Base-by-base conservation (phyloP, 2,888 invertebrate genomes). In the Hylaea fasciaria region DNA sequence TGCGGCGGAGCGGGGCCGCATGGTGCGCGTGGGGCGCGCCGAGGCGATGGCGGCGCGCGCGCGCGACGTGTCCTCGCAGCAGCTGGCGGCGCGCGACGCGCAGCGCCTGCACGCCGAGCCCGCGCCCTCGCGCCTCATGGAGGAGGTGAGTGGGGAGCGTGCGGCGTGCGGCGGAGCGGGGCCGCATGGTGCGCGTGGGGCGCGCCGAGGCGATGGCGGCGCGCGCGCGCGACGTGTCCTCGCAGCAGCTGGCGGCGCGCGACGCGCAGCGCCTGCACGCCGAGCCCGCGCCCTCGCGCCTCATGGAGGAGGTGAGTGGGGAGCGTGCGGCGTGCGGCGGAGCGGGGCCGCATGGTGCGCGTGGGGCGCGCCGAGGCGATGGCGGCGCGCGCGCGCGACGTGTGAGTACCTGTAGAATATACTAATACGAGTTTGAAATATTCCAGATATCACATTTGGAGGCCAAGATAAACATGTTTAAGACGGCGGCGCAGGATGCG, bases 171-270 rank as follows among this genome's bases (percentile, higher is more conserved):
- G 86, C 82, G 57, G 86, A 92, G 62, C 85, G 93, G 50, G 93
- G 95, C 81, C 92, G 91, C 64, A 90, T 95, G 90, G 93, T 96
- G 35, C 94, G 96, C 49, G 94, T 94, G 76, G 96, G 96, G 0
- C 92, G 94, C 46, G 75, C 76, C 7, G 94, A 95, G 61, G 91
- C 93, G 51, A 95, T 96, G 85, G 93, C 94, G 74, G 74, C 87
- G 4, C 85, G 84, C 8, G 94, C 95, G 0, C 89, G 84, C 39
- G 83, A 90, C 41, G 89, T 95, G 50, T 93, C 94, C 54, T 82
- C 95, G 47, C 92, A 93, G 64, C 85, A 87, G 58, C 89, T 94
- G 22, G 93, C 94, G 17, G 87, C 82, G 65, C 87, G 91, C 12
- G 90, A 93, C 70, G 81, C 77, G 55, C 59, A 44, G 59, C 68